Evolutionary conservation across 2,888 invertebrate species (phyloP).

Genomic region (Acleris cristana): DNA sequence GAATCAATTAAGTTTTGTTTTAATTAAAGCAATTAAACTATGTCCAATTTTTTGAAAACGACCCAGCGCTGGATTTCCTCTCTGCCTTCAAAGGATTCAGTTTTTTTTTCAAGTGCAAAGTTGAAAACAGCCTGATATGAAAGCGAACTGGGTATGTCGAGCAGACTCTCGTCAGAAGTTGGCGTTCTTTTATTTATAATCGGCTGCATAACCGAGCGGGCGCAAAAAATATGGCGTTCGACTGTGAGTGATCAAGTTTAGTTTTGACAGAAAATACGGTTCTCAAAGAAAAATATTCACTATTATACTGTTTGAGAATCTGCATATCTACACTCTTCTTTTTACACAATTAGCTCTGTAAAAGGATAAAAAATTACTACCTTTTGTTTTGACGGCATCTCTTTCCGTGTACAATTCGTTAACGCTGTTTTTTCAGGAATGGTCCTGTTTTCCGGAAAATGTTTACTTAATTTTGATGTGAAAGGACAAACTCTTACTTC

Average conservation of each 20-base stretch:
- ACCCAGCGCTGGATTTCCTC: background rate
- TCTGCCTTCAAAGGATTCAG: constrained; percentile 25
- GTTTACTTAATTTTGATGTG: no score
- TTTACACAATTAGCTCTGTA: no score
- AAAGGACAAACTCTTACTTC: no score
- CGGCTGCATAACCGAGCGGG: background rate
- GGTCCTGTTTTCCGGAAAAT: no score
- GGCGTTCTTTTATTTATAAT: constrained; percentile 28
- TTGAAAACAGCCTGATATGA: constrained; percentile 3
- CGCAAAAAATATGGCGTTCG: constrained; percentile 5
- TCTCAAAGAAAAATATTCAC: background rate
- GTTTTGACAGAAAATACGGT: background rate
- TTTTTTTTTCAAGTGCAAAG: constrained; percentile 22
- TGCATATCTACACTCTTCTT: no score
- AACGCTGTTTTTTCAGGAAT: no score
- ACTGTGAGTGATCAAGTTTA: background rate
- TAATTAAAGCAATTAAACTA: no score
- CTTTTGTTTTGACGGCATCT: no score
- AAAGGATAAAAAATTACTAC: no score
- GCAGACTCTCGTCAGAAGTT: constrained; percentile 8
- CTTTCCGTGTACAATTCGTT: no score
- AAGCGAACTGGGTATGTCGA: constrained; percentile 17
- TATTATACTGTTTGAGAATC: background rate
- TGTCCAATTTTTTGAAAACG: no score
- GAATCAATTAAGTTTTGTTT: no score